Evolutionary conservation across 2,797 vertebrate genomes (phyloP).

Genomic region (Sciurus vulgaris): DNA sequence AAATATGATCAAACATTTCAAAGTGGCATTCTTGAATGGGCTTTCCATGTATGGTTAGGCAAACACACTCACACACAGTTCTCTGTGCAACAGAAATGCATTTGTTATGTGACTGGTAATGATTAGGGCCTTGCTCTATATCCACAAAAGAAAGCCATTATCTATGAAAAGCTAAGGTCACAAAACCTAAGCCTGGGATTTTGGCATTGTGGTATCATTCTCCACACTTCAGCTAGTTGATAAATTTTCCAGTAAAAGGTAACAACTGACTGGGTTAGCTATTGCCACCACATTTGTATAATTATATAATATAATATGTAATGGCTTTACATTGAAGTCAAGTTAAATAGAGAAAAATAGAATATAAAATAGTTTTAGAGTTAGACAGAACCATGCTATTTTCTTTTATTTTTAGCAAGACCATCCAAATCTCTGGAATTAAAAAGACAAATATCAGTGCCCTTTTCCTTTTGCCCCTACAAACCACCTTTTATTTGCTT

Average conservation of each 20-base stretch:
- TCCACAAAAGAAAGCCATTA: background rate
- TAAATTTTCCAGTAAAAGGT: background rate
- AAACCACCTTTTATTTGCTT: background rate
- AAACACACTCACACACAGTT: background rate
- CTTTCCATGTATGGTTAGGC: conserved; percentile 42
- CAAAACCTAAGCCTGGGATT: background rate
- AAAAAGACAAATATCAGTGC: background rate
- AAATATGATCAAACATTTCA: background rate
- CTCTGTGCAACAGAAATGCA: background rate
- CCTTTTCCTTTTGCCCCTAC: fast-evolving
- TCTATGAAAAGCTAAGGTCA: background rate
- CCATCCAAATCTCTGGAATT: background rate
- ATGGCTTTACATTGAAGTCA: background rate
- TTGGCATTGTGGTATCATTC: background rate
- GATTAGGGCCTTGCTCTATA: background rate
- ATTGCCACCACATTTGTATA: background rate
- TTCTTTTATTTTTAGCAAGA: conserved; percentile 37
- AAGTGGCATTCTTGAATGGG: conserved; percentile 21
- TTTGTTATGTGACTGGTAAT: background rate
- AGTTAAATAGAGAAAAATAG: background rate
- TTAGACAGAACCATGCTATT: background rate
- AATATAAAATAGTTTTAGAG: background rate
- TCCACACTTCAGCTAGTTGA: background rate
- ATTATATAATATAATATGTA: background rate
- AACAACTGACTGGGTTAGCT: background rate